phyloP scores from a whole-genome alignment of 2,113 vertebrate genomes.

The Cyphomyrus discorhynchus region DNA sequence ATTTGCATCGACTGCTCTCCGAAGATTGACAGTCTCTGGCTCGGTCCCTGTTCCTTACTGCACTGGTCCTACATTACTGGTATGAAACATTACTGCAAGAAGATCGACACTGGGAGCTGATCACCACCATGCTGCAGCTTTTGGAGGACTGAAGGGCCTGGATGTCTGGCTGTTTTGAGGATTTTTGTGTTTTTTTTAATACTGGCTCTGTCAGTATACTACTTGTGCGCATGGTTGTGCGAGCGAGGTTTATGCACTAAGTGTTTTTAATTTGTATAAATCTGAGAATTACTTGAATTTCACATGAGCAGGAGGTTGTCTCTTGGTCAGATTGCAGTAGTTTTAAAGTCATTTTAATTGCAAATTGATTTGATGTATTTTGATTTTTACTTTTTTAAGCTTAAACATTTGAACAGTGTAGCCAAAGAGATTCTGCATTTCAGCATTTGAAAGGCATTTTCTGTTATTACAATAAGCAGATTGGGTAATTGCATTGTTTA shows the following conservation, averaged over 20 bases:
- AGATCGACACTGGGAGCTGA: background rate
- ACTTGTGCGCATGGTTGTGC: background rate
- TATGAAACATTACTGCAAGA: background rate
- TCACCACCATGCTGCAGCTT: background rate
- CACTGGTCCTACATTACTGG: background rate
- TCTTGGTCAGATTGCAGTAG: background rate
- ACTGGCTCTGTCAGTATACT: background rate
- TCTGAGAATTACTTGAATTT: background rate
- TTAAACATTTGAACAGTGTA: background rate
- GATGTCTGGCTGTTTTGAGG: background rate
- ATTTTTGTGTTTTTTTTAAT: background rate
- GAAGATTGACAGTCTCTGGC: slow-evolving; percentile 42
- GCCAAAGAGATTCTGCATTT: background rate
- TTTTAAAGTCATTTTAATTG: background rate
- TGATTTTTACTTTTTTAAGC: background rate
- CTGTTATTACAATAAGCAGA: background rate
- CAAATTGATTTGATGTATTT: background rate
- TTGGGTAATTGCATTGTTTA: background rate
- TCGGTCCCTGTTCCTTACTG: background rate
- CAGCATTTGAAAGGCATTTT: background rate
- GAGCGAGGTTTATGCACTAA: background rate
- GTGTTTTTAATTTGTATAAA: background rate
- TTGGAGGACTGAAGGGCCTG: background rate
- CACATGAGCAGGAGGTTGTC: background rate
- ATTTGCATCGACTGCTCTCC: slow-evolving; percentile 47